Evolutionary conservation across 2,113 vertebrate genomes (phyloP).

Genomic region (Mungos mungo): DNA sequence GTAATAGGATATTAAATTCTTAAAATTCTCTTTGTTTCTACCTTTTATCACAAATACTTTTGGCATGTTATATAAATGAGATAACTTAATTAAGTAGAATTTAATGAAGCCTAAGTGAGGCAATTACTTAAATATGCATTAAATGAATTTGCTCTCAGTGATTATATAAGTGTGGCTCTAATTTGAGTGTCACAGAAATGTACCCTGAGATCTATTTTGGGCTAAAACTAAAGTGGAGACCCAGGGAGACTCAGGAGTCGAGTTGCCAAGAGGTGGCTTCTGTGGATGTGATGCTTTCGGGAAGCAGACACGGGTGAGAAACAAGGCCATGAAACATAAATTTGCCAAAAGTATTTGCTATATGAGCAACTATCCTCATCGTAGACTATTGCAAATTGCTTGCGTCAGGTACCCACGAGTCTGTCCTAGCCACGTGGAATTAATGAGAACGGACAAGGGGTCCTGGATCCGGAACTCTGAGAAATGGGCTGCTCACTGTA

Average conservation of each 20-base stretch:
- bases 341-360: background rate
- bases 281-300: background rate
- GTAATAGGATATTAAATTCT: background rate
- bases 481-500: background rate
- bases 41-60: background rate
- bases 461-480: background rate
- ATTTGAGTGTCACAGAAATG: background rate
- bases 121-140: background rate
- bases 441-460: background rate
- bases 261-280: background rate
- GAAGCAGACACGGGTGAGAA: background rate
- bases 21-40: background rate
- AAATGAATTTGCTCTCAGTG: background rate
- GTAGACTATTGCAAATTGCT: background rate
- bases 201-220: background rate
- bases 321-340: background rate
- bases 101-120: background rate
- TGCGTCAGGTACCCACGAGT: fast-evolving
- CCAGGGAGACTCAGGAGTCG: background rate
- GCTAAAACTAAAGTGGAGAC: background rate
- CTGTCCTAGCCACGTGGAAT: background rate
- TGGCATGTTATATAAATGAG: background rate
- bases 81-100: background rate
- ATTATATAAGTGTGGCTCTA: background rate
- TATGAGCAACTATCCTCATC: background rate